Evolutionary conservation across 2,113 vertebrate genomes (phyloP).

Genomic region (Ahaetulla prasina): DNA sequence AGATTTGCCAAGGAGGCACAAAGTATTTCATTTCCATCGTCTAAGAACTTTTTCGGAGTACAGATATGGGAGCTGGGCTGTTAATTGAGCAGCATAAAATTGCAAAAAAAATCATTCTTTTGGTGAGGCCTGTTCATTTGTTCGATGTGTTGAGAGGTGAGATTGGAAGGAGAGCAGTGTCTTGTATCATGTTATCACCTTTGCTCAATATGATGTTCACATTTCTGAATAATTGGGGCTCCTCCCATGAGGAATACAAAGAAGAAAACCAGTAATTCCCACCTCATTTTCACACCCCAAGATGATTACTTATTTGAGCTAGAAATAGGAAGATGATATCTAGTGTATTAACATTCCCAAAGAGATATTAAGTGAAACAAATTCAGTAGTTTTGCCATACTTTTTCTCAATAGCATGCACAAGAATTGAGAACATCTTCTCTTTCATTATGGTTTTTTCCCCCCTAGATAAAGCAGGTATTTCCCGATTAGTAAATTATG

Average conservation of each 20-base stretch:
- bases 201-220: neutral
- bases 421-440: neutral
- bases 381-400: neutral
- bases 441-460: neutral
- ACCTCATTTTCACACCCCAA: neutral
- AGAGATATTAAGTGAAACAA: neutral
- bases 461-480: conserved; percentile 4
- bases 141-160: neutral
- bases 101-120: neutral
- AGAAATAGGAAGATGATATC: neutral
- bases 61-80: too few relatives aligned
- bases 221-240: neutral
- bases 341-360: conserved; percentile 10
- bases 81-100: neutral
- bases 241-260: neutral
- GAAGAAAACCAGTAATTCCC: neutral
- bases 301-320: neutral
- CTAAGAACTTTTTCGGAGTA: neutral
- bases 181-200: neutral
- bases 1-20: neutral
- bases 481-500: conserved; percentile 35
- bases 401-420: neutral
- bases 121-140: neutral
- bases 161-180: neutral
- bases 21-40: neutral